Base-by-base conservation (phyloP, 2,888 invertebrate species). In the Drosophila rellima region DNA sequence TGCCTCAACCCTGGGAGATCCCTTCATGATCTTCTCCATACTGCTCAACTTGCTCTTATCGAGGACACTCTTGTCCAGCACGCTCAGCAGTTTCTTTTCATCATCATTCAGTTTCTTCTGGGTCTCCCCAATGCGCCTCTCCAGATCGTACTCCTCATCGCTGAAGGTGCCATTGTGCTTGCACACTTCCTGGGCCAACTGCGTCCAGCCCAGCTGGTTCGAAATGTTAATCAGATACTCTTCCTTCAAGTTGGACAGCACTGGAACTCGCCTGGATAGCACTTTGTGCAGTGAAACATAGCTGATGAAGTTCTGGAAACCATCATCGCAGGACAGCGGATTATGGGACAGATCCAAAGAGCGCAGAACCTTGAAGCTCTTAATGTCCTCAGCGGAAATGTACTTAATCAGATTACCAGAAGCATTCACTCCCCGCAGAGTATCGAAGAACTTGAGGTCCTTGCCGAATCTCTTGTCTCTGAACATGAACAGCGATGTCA, bases 401-500 rank as follows among this genome's bases (percentile, higher is more conserved):
- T 78, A 82, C 55, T 86, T 90, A 48, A 92, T 92, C 76, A 91
- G 82, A 85, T 93, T 93, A 10, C 84, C 75, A 0, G 93, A 93
- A 2, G 94, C 94, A 81, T 95, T 95, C 72, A 95, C 92, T 89
- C 93, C 93, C 51, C 93, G 94, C 70, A 95, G 91, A 52, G 94
- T 94, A 48, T 93, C 93, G 47, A 94, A 93, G 68, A 94, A 90
- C 70, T 92, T 91, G 17, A 90, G 90, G 2, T 79, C 86, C 52
- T 84, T 89, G 33, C 92, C 93, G 37, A 91, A 87, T 8, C 93
- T 92, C 77, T 93, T 93, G 66, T 94, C 94, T 74, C 94, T 94
- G 95, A 96, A 95, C 26, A 97, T 94, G 95, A 96, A 95, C 26
- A 97, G 92, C 54, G 94, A 93, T n/a, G 94, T 94, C 70, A 97